These are phyloP conservation scores for Heteronetta atricapilla DNA, from an alignment of 2,113 vertebrate genomes.

Conservation along the genomic window DNA sequence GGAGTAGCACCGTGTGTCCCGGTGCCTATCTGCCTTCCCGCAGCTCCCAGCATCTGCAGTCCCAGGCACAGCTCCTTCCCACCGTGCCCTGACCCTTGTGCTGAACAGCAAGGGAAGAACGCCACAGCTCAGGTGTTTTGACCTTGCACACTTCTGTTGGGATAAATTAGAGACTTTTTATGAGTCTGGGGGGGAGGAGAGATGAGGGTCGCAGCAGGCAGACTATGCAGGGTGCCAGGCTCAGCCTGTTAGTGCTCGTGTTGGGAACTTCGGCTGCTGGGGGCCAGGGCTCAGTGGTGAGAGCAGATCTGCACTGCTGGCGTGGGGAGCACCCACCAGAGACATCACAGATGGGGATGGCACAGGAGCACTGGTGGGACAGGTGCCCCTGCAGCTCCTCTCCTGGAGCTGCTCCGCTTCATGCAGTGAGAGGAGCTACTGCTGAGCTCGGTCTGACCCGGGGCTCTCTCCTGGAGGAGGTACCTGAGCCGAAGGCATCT, in stretches of 20 bases:
- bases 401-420: not conserved
- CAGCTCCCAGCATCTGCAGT: not conserved
- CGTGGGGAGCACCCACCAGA: not conserved
- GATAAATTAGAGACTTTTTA: not conserved
- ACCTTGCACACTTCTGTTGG: not conserved
- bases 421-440: not conserved
- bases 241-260: rapidly evolving
- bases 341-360: not conserved
- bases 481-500: not conserved
- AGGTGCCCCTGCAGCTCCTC: rapidly evolving
- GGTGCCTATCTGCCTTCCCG: not conserved
- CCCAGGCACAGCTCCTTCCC: not conserved
- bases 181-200: not conserved
- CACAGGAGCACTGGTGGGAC: no score
- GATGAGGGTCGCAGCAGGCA: not conserved
- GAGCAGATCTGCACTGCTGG: not conserved
- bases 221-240: not conserved
- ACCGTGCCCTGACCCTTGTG: rapidly evolving
- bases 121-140: rapidly evolving
- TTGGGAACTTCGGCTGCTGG: not conserved
- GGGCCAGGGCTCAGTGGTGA: rapidly evolving
- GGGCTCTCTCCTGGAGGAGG: not conserved
- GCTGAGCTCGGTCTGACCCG: rapidly evolving
- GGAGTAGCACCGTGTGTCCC: rapidly evolving
- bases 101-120: not conserved